phyloP scores from a whole-genome alignment of 53 echinoderm and acorn worm genomes.

The Paracentrotus lividus region DNA sequence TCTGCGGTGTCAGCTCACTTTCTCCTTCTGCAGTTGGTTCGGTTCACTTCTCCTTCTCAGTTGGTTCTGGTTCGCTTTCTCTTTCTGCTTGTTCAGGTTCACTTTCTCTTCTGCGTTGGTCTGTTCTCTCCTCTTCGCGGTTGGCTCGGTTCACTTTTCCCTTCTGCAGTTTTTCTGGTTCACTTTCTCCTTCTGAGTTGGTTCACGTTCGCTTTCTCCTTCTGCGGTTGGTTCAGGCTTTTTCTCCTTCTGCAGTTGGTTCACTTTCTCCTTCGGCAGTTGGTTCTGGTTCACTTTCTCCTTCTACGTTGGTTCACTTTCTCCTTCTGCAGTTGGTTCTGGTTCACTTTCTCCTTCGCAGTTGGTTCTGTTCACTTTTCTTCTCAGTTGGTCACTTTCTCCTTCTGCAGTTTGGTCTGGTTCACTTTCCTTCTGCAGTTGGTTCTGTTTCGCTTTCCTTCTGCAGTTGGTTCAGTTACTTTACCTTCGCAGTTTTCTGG shows the following conservation, averaged over 20 bases:
- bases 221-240: conserved; percentile 61
- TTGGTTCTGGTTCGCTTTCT: conserved; percentile 58
- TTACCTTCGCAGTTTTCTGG: no score
- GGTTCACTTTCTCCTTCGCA: conserved; percentile 67
- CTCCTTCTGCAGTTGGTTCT: conserved; percentile 64
- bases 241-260: conserved; percentile 52
- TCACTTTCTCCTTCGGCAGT: conserved; percentile 48
- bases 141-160: conserved; percentile 66
- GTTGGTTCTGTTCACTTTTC: conserved; percentile 61
- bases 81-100: conserved; percentile 66
- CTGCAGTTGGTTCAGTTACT: conserved; percentile 62
- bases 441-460: conserved; percentile 65
- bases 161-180: conserved; percentile 52
- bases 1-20: conserved; percentile 58
- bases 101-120: conserved; percentile 67
- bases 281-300: conserved; percentile 63
- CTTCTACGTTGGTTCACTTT: conserved; percentile 65
- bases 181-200: conserved; percentile 65
- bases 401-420: conserved; percentile 63
- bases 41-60: conserved; percentile 57
- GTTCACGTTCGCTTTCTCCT: conserved; percentile 59
- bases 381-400: conserved; percentile 67
- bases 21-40: conserved; percentile 64
- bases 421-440: conserved; percentile 65
- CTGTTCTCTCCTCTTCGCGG: no score